Percentiles rank a stretch among this genome's conserved stretches.
Conservation (phyloP, 2,888 invertebrate species). For the Latheticus oryzae region DNA sequence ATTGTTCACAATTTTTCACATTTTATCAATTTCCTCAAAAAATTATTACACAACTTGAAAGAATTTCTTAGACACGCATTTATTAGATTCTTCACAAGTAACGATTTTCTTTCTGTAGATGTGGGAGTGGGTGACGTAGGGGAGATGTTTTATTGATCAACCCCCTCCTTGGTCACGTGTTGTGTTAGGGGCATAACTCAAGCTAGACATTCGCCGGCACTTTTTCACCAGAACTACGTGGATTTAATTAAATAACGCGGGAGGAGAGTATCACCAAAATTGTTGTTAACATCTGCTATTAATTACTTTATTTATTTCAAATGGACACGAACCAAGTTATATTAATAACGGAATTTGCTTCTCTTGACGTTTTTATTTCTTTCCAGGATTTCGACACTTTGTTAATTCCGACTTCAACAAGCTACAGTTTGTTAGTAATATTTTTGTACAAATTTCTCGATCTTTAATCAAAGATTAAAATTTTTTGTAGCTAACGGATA, state of each 20-base stretch:
- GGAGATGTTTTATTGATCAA: conserved; percentile 71
- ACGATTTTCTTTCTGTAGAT: conserved; percentile 65
- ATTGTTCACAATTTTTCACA: too few relatives aligned
- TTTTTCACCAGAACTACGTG: conserved; percentile 51
- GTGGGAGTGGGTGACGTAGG: conserved; percentile 60
- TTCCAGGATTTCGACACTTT: too few relatives aligned
- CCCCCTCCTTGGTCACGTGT: conserved; percentile 66
- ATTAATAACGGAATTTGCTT: conserved; percentile 3
- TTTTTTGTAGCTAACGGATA: too few relatives aligned
- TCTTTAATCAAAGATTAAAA: too few relatives aligned
- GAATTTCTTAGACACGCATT: conserved; percentile 54
- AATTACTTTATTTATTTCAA: conserved; percentile 11
- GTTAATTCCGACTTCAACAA: too few relatives aligned
- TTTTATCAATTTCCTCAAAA: background rate
- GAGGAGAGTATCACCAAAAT: conserved; percentile 5
- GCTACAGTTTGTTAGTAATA: too few relatives aligned
- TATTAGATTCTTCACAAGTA: conserved; percentile 64
- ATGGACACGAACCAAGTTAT: too few relatives aligned
- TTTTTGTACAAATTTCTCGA: too few relatives aligned
- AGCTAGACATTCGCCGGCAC: conserved; percentile 61
- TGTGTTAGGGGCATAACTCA: conserved; percentile 64
- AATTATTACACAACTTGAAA: conserved; percentile 30
- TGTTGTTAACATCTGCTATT: conserved; percentile 18
- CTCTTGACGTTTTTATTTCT: too few relatives aligned
- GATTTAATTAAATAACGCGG: conserved; percentile 55